phyloP scores from a whole-genome alignment of 1,140 invertebrate species.

The Drosophila pachea region DNA sequence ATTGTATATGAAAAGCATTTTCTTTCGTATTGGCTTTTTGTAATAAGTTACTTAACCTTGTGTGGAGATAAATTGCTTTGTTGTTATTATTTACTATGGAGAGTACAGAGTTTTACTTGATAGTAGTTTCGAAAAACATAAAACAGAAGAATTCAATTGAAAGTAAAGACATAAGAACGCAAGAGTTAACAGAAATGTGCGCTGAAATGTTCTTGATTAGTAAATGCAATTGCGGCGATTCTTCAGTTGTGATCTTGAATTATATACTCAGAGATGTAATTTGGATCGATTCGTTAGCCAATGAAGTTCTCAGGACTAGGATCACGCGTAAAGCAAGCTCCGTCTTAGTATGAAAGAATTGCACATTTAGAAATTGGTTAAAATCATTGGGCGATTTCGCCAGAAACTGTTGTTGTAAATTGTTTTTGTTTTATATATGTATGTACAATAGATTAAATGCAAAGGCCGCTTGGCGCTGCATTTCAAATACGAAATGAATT shows the following conservation, averaged over 20 bases:
- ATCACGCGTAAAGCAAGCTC: constrained; percentile 47
- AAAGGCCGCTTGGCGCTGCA: constrained; percentile 50
- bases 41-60: constrained; percentile 69
- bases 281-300: constrained; percentile 17
- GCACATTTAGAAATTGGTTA: constrained; percentile 35
- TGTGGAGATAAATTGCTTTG: constrained; percentile 69
- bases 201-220: constrained; percentile 36
- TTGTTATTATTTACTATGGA: constrained; percentile 61
- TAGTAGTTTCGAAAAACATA: constrained; percentile 17
- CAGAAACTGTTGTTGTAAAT: constrained; percentile 29
- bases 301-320: constrained; percentile 24
- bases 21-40: constrained; percentile 15
- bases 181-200: constrained; percentile 49
- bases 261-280: background rate
- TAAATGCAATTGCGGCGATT: constrained; percentile 26
- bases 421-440: constrained; percentile 16
- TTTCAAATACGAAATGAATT: constrained; percentile 25
- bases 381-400: constrained; percentile 19
- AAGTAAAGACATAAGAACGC: constrained; percentile 37
- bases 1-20: constrained; percentile 34
- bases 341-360: constrained; percentile 34
- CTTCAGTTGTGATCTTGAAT: constrained; percentile 43
- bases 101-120: constrained; percentile 69
- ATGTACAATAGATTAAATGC: constrained; percentile 60
- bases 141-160: constrained; percentile 26